Percentiles rank a stretch among this genome's conserved stretches.
phyloP scores from a whole-genome alignment of 2,888 invertebrate genomes.

The Ochropleura plecta region DNA sequence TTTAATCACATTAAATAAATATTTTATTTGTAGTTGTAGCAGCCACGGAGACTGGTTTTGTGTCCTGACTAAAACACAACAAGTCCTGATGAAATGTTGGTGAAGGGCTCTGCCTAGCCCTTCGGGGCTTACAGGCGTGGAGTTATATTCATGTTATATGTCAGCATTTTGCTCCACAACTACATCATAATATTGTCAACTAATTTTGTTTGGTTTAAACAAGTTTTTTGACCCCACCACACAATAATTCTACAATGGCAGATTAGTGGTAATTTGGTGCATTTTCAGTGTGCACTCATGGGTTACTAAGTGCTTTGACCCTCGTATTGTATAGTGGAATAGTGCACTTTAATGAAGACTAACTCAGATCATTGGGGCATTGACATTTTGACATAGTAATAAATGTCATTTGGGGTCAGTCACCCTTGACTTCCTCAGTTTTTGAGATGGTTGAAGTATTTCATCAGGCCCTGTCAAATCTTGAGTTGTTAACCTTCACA shows the following conservation, averaged over 20 bases:
- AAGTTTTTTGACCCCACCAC: constrained; percentile 22
- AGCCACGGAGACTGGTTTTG: too few species aligned
- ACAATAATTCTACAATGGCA: constrained; percentile 18
- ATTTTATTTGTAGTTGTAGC: too few species aligned
- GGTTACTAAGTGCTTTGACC: constrained; percentile 40
- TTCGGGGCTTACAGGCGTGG: too few species aligned
- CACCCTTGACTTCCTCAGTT: neutral
- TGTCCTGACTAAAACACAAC: too few species aligned
- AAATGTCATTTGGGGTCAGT: constrained; percentile 10
- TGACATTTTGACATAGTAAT: constrained; percentile 20
- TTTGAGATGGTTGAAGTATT: neutral
- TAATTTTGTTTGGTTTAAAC: neutral
- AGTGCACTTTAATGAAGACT: constrained; percentile 37
- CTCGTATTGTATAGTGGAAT: constrained; percentile 32
- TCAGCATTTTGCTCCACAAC: too few species aligned
- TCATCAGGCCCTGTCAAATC: neutral
- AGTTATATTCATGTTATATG: too few species aligned
- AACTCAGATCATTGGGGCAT: constrained; percentile 17
- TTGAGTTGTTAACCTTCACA: neutral
- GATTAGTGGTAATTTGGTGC: constrained; percentile 35
- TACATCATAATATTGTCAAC: neutral
- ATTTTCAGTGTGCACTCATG: constrained; percentile 46
- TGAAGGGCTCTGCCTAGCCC: too few species aligned
- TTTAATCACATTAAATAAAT: too few species aligned
- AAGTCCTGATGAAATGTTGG: too few species aligned